Conservation (phyloP, 2,888 invertebrate species). For the Agrochola macilenta region DNA sequence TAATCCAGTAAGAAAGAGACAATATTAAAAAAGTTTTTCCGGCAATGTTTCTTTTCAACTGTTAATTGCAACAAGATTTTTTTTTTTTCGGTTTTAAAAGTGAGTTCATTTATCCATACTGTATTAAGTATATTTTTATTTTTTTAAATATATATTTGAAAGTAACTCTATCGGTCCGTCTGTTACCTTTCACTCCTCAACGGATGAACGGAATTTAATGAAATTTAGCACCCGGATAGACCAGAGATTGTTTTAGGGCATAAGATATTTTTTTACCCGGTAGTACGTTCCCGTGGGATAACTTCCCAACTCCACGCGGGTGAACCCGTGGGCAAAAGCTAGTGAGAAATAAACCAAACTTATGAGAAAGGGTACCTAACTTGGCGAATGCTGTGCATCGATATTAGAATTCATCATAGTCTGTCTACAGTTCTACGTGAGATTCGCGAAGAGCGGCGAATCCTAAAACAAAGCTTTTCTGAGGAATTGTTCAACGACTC, state of each 20-base stretch:
- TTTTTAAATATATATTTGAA: too few species aligned
- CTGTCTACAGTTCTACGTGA: constrained; percentile 60
- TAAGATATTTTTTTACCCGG: neutral
- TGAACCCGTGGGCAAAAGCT: neutral
- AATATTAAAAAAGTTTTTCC: neutral
- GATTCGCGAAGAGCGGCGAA: constrained; percentile 60
- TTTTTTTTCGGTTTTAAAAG: too few species aligned
- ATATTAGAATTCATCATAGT: constrained; percentile 70
- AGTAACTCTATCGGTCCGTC: too few species aligned
- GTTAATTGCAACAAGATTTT: neutral
- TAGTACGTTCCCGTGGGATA: neutral
- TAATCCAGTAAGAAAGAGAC: too few species aligned
- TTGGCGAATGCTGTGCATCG: constrained; percentile 55
- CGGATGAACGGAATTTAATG: too few species aligned
- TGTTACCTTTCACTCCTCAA: too few species aligned
- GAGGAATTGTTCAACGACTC: constrained; percentile 65
- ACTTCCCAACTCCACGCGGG: too few species aligned
- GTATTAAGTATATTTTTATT: too few species aligned
- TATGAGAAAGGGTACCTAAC: constrained; percentile 42
- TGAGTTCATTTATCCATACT: too few species aligned
- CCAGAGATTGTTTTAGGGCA: neutral
- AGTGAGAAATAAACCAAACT: neutral
- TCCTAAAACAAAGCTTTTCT: constrained; percentile 72
- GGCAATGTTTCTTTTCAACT: neutral
- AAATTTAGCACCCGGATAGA: neutral